phyloP scores from a whole-genome alignment of 2,888 invertebrate genomes.

The Unio pictorum region DNA sequence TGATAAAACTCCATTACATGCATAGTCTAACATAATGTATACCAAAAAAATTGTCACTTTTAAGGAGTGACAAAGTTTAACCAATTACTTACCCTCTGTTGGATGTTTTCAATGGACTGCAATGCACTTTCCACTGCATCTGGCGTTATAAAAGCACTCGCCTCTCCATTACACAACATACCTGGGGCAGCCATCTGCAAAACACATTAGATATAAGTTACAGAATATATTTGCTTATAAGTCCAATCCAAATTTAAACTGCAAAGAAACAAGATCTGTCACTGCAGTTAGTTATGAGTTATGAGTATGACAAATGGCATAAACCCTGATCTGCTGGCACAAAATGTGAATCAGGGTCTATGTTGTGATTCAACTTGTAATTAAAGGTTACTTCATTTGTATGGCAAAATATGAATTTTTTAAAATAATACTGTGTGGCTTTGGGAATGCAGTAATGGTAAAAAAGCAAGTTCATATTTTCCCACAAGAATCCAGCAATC shows the following conservation, averaged over 20 bases:
- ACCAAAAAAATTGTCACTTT: neutral
- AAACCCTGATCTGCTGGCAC: neutral
- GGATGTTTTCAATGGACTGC: conserved; percentile 91
- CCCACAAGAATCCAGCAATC: no score
- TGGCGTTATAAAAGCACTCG: conserved; percentile 81
- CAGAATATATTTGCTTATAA: neutral
- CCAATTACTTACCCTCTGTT: conserved; percentile 80
- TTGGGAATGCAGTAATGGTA: no score
- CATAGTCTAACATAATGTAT: neutral
- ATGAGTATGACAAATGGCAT: neutral
- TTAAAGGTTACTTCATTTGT: no score
- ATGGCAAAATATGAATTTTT: no score
- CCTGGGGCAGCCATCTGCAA: conserved; percentile 91
- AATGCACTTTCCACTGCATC: conserved; percentile 94
- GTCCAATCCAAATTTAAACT: neutral
- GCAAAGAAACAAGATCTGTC: neutral
- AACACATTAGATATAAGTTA: neutral
- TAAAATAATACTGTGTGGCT: no score
- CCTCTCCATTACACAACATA: conserved; percentile 86
- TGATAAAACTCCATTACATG: neutral
- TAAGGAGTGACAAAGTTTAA: neutral
- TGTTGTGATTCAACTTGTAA: no score
- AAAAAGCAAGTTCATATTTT: no score
- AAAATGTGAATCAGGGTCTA: no score
- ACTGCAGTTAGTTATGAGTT: neutral